Percentiles rank a stretch among this genome's conserved stretches.
These are phyloP conservation scores for Solenopsis invicta DNA, from an alignment of 1,140 invertebrate species.

Conservation along the genomic window DNA sequence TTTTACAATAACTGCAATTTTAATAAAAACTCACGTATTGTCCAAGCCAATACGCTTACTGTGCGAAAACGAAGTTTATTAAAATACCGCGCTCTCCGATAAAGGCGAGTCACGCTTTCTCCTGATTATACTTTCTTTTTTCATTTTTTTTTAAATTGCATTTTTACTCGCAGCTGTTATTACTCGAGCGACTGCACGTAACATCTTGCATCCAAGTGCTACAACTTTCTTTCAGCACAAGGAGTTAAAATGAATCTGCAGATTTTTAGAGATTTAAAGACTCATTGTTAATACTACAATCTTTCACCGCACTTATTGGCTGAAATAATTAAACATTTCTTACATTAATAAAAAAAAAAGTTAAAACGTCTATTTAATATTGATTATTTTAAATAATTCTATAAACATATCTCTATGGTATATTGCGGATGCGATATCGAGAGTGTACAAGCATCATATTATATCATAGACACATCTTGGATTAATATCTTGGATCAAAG, in stretches of 20 bases:
- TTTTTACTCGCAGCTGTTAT: constrained; percentile 19
- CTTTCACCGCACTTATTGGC: background rate
- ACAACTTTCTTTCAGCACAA: background rate
- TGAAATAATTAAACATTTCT: background rate
- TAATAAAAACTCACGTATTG: constrained; percentile 8
- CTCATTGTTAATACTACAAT: background rate
- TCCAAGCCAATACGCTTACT: background rate
- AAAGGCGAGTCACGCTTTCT: constrained; percentile 25
- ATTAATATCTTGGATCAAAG: constrained; percentile 47
- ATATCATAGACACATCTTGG: background rate
- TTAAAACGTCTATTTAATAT: background rate
- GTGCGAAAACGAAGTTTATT: constrained; percentile 26
- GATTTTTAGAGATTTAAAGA: background rate
- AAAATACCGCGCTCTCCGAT: constrained; percentile 20
- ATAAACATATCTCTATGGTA: background rate
- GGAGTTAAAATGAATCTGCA: background rate
- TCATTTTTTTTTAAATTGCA: constrained; percentile 8
- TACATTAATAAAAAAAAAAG: background rate
- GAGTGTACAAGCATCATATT: background rate
- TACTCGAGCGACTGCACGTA: background rate
- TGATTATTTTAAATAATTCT: background rate
- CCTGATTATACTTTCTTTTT: background rate
- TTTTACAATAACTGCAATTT: background rate
- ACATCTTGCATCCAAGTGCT: background rate
- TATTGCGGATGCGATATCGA: background rate